Percentiles rank a stretch among this genome's conserved stretches.
Conservation (phyloP, 2,888 invertebrate species). For the Dioctria linearis region DNA sequence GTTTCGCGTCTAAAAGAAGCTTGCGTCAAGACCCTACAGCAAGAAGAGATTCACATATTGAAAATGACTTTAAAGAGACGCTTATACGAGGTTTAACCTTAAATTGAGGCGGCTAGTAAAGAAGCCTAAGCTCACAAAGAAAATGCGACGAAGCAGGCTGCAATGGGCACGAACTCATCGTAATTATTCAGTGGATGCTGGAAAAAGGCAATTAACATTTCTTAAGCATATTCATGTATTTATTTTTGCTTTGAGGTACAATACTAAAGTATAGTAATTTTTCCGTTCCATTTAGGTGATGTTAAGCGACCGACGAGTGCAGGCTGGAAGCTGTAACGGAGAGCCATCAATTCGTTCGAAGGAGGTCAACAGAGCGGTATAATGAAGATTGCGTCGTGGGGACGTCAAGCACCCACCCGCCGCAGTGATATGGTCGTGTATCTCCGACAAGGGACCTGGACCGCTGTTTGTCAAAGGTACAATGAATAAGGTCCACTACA, state of each 20-base stretch:
- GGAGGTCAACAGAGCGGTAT: not conserved
- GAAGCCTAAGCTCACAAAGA: not conserved
- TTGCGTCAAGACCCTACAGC: not conserved
- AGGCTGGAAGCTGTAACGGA: not conserved
- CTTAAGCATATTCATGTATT: not conserved
- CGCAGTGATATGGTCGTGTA: slow-evolving; percentile 3
- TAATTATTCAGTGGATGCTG: too few species aligned
- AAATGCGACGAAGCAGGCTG: not conserved
- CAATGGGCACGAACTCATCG: not conserved
- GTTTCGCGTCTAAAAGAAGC: not conserved
- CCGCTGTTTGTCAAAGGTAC: not conserved
- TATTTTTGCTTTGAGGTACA: too few species aligned
- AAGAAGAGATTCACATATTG: not conserved
- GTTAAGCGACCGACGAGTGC: not conserved
- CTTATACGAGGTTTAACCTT: not conserved
- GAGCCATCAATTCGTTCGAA: slow-evolving; percentile 9
- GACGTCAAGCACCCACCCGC: not conserved
- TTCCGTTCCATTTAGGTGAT: not conserved
- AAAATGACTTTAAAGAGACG: not conserved
- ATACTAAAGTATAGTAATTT: too few species aligned
- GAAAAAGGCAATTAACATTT: not conserved
- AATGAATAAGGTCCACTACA: too few species aligned
- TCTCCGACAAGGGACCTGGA: not conserved
- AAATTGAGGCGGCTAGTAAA: not conserved
- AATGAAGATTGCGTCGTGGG: not conserved